Conservation (phyloP, 2,888 invertebrate genomes). For the Dicroscelio sp. region DNA sequence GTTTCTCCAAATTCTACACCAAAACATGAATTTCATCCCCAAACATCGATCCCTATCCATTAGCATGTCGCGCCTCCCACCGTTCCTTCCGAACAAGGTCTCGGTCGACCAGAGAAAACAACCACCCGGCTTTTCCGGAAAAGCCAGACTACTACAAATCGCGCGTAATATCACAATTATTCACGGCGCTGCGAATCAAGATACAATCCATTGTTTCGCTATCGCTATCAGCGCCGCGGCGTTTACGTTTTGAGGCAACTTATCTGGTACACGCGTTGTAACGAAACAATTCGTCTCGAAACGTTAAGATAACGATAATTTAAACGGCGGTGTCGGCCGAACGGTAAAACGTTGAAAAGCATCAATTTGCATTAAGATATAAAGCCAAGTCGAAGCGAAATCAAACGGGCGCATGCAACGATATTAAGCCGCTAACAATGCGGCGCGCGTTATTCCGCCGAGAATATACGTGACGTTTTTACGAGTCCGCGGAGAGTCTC, state of each 20-base stretch:
- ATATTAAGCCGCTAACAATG: constrained; percentile 86
- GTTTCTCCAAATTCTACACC: no score
- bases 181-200: constrained; percentile 33
- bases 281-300: constrained; percentile 77
- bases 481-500: constrained; percentile 89
- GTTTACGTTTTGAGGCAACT: constrained; percentile 46
- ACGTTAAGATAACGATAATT: constrained; percentile 75
- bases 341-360: constrained; percentile 71
- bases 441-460: constrained; percentile 81
- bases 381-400: constrained; percentile 75
- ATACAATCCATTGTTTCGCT: constrained; percentile 68
- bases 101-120: no score
- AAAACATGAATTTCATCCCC: no score
- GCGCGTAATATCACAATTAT: constrained; percentile 63
- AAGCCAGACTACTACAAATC: constrained; percentile 48
- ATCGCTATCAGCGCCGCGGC: constrained; percentile 40
- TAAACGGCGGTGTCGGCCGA: constrained; percentile 68
- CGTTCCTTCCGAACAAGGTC: no score
- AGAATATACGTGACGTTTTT: constrained; percentile 89
- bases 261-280: constrained; percentile 61
- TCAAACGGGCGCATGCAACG: constrained; percentile 80
- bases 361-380: constrained; percentile 80
- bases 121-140: constrained; percentile 45
- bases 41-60: no score
- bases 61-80: no score